Percentiles rank a stretch among this genome's conserved stretches.
These are phyloP conservation scores for Monochamus alternatus DNA, from an alignment of 2,888 invertebrate genomes.

Conservation along the genomic window DNA sequence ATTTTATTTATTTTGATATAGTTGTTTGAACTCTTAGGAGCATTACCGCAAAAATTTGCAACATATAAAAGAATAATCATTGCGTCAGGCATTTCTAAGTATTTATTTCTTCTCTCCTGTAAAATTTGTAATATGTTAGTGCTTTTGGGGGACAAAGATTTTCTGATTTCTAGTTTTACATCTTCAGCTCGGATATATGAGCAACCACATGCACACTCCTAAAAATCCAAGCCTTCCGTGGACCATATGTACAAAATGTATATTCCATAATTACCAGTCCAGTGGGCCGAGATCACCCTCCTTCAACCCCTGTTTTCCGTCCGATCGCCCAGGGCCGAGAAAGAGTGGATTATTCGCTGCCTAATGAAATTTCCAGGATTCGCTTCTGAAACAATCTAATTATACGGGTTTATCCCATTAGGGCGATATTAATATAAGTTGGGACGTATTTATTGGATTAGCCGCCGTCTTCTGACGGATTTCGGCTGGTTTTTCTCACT, in stretches of 20 bases:
- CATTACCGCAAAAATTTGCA: too few relatives aligned
- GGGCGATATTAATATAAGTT: conserved; percentile 47
- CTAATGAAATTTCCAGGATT: conserved; percentile 47
- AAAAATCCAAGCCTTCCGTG: not conserved
- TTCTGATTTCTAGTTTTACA: too few relatives aligned
- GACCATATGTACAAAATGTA: conserved; percentile 35
- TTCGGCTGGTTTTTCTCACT: not conserved
- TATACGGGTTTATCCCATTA: conserved; percentile 43
- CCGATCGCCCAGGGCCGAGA: conserved; percentile 39
- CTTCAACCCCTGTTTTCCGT: conserved; percentile 45
- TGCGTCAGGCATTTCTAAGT: too few relatives aligned
- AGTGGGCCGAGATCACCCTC: conserved; percentile 31
- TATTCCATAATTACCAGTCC: conserved; percentile 26
- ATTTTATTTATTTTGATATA: too few relatives aligned
- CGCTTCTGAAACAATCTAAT: conserved; percentile 45
- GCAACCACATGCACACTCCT: too few relatives aligned
- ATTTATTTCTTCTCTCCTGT: too few relatives aligned
- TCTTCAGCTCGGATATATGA: too few relatives aligned
- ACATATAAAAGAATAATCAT: too few relatives aligned
- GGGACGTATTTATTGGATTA: conserved; percentile 36
- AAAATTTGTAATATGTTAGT: too few relatives aligned
- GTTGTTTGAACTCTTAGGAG: too few relatives aligned
- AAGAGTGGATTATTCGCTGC: conserved; percentile 38
- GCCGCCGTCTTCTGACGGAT: not conserved
- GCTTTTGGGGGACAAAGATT: too few relatives aligned